These are phyloP conservation scores for Halocynthia aurantium DNA, from an alignment of 23 tunicate species.

Conservation along the genomic window DNA sequence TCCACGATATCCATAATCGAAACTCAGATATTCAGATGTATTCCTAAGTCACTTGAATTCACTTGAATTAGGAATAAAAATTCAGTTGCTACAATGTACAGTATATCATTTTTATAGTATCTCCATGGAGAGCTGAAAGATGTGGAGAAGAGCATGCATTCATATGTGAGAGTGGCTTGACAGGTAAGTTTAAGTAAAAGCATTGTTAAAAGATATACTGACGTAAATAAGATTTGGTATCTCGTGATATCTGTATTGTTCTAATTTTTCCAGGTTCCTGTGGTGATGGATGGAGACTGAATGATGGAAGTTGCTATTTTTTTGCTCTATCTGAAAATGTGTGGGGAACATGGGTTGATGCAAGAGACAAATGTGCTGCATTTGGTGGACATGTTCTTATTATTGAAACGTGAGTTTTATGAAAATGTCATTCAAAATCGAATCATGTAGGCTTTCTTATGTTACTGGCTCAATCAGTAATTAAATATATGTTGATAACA, in stretches of 20 bases:
- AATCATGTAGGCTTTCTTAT: conserved; percentile 1
- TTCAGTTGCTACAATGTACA: neutral
- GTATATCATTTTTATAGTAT: conserved; percentile 24
- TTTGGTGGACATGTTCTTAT: conserved; percentile 67
- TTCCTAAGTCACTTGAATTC: no score
- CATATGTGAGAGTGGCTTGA: conserved; percentile 73
- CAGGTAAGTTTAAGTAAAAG: neutral
- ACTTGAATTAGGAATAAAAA: no score
- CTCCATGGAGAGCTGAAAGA: conserved; percentile 48
- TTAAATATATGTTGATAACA: neutral
- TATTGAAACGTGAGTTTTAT: conserved; percentile 53
- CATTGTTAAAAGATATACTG: neutral
- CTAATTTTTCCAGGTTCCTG: conserved; percentile 50
- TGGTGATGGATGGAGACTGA: conserved; percentile 76
- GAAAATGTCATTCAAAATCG: neutral
- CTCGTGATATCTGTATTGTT: conserved; percentile 5
- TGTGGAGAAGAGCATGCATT: conserved; percentile 83
- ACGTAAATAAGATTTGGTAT: conserved; percentile 7
- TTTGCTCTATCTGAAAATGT: conserved; percentile 27
- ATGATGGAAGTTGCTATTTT: conserved; percentile 66
- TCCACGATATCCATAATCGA: no score
- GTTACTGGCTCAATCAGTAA: neutral
- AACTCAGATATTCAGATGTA: no score
- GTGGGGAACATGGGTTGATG: conserved; percentile 69
- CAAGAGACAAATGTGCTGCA: conserved; percentile 44